These are phyloP conservation scores for Hapalemur alaotrensis DNA, from an alignment of 2,797 vertebrate genomes.

Conservation along the genomic window DNA sequence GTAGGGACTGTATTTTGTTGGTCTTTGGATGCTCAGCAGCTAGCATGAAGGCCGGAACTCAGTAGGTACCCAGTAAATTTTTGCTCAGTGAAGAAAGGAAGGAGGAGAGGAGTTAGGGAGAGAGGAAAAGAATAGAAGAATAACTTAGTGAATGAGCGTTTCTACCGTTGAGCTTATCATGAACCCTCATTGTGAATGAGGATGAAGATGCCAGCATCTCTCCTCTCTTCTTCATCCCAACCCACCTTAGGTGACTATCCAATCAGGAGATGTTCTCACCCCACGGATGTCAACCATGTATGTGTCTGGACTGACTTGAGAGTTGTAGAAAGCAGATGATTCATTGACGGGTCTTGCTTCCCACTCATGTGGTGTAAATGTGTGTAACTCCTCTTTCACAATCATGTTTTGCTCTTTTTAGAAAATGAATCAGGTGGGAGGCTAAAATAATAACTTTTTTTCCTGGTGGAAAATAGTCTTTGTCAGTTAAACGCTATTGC, in stretches of 20 bases:
- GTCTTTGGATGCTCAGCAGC: rapidly evolving
- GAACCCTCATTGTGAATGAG: rapidly evolving
- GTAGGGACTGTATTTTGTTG: rapidly evolving
- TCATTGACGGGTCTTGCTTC: constrained; percentile 75
- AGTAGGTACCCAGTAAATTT: not conserved
- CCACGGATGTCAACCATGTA: not conserved
- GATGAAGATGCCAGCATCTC: rapidly evolving
- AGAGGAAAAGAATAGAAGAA: not conserved
- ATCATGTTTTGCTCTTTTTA: constrained; percentile 67
- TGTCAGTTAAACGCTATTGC: constrained; percentile 64
- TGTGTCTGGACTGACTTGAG: constrained; percentile 35
- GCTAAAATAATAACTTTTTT: constrained; percentile 68
- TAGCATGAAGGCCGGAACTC: not conserved
- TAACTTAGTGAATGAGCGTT: rapidly evolving
- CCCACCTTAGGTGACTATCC: rapidly evolving
- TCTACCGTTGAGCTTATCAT: rapidly evolving
- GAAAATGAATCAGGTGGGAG: constrained; percentile 80
- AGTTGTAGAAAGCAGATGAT: constrained; percentile 69
- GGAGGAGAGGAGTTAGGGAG: not conserved
- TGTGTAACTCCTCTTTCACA: constrained; percentile 75
- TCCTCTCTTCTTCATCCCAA: too few relatives aligned
- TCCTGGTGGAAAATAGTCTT: constrained; percentile 75
- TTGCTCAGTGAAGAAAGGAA: not conserved
- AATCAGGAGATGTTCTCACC: rapidly evolving
- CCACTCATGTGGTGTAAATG: constrained; percentile 74